Base-by-base conservation (phyloP, 2,113 vertebrate species). In the Eulemur rufifrons region DNA sequence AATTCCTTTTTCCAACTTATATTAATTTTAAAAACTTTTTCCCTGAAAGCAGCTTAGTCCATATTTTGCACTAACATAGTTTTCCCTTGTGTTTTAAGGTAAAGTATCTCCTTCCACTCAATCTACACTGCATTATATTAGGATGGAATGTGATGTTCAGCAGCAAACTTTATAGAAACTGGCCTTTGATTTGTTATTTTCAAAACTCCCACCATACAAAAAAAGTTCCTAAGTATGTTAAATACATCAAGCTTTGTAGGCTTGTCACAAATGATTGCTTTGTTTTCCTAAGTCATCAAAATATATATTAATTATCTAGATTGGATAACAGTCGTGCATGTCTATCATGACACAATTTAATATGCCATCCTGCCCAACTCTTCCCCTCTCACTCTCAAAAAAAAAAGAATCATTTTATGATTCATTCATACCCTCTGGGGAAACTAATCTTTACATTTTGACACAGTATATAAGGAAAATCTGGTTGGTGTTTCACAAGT, bases 11-110 rank as follows among this genome's bases (percentile, higher is more conserved):
- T 98, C 95, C 96, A 91, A 87, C 92, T 95, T 90, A n/a, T n/a
- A n/a, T n/a, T n/a, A 88, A 95, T 97, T 96, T 97, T 92, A 54
- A 50, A 71, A 93, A 42, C 94, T 95, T 96, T 59, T 93, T 86
- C 96, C 97, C 97, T 78, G 89, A 97, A 97, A 97, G 90, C 98
- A 97, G 97, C 98, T 98, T 98, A 97, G 95, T 97, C 94, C 97
- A 87, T 85, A 47, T 45, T 52, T 98, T 98, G 95, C 96, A 95
- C 69, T 98, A 97, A 92, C 96, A 96, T 74, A 96, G 86, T 92
- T 86, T 90, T 90, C 86, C 63, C 97, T 54, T 34, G 84, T 95
- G 94, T 87, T 68, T 95, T 95, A 97, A 98, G 98, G 98, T 98
- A 98, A 98, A 95, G 85, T 98, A 69, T 85, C 25, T 84, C 63